phyloP scores from a whole-genome alignment of 2,888 invertebrate genomes.

The Dexiosoma caninum region DNA sequence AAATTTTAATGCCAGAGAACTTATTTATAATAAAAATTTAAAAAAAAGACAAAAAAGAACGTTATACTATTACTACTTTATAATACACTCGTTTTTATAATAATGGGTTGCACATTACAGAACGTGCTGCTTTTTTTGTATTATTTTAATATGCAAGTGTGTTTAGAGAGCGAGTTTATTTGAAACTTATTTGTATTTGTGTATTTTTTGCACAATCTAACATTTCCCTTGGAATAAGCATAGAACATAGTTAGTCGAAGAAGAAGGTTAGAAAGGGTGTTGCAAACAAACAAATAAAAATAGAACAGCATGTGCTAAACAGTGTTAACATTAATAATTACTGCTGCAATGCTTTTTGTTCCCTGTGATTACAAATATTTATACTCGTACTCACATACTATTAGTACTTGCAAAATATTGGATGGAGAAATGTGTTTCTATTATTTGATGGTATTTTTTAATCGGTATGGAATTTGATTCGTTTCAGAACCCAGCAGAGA shows the following conservation, averaged over 20 bases:
- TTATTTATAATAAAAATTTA: slow-evolving; percentile 44
- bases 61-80: slow-evolving; percentile 44
- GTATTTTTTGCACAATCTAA: slow-evolving; percentile 47
- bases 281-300: slow-evolving; percentile 7
- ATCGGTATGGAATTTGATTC: no score
- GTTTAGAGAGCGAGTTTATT: slow-evolving; percentile 11
- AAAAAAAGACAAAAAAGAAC: not conserved
- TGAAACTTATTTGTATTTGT: slow-evolving; percentile 19
- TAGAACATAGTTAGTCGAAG: not conserved
- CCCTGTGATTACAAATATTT: not conserved
- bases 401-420: slow-evolving; percentile 19
- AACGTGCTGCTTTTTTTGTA: slow-evolving; percentile 51
- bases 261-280: slow-evolving; percentile 45
- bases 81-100: slow-evolving; percentile 48
- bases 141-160: slow-evolving; percentile 19
- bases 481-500: no score
- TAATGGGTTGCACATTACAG: slow-evolving; percentile 58
- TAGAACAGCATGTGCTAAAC: slow-evolving; percentile 16
- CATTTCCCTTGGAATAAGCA: slow-evolving; percentile 35
- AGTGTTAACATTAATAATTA: slow-evolving; percentile 56
- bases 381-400: not conserved
- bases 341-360: slow-evolving; percentile 10
- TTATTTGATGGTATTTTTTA: no score
- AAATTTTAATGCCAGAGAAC: slow-evolving; percentile 61
- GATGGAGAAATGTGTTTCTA: not conserved